phyloP scores from a whole-genome alignment of 2,888 invertebrate species.

The Erebia ligea region DNA sequence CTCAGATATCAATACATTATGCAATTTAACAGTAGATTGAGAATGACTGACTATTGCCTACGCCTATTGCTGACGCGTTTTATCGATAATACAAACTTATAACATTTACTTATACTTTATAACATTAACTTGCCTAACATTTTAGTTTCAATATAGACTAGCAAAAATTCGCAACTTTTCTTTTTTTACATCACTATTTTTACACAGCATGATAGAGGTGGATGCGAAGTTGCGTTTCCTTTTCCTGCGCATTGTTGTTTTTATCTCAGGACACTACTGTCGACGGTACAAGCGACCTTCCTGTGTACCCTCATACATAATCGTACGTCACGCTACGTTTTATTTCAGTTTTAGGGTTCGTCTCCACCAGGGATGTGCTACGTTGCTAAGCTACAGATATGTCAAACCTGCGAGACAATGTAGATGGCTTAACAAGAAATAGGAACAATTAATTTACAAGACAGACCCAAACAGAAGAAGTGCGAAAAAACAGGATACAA shows the following conservation, averaged over 20 bases:
- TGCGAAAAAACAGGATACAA: background rate
- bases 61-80: no score
- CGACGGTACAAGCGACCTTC: background rate
- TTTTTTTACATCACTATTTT: background rate
- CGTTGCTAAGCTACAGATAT: no score
- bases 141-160: background rate
- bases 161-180: background rate
- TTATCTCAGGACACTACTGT: conserved; percentile 15
- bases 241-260: conserved; percentile 16
- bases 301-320: background rate
- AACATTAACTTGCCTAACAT: background rate
- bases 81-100: no score
- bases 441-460: no score
- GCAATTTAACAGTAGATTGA: background rate
- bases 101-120: no score
- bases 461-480: background rate
- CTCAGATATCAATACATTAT: background rate
- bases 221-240: conserved; percentile 6
- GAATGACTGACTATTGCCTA: no score
- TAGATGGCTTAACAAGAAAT: no score
- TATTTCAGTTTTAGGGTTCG: background rate
- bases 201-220: background rate
- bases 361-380: no score
- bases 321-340: background rate
- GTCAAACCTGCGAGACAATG: no score